Evolutionary conservation across 2,888 invertebrate genomes (phyloP), one percentile per base, ranked within the genome.

Genomic region (Fragum fragum): DNA sequence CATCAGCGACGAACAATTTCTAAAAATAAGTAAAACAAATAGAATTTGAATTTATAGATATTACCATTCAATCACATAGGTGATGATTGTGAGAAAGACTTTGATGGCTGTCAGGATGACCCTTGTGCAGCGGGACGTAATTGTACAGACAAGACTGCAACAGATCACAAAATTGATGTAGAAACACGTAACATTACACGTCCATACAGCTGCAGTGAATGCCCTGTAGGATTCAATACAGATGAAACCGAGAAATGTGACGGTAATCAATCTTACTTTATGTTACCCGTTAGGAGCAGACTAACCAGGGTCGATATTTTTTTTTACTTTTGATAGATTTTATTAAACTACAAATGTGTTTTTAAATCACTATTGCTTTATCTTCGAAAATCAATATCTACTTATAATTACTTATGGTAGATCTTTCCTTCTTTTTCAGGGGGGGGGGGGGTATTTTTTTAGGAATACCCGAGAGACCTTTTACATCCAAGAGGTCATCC

Each of bases 1-100:
- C n/a, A n/a, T n/a, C n/a, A n/a, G n/a, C n/a, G n/a, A n/a, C n/a
- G n/a, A n/a, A n/a, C n/a, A n/a, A n/a, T n/a, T n/a, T n/a, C n/a
- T n/a, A n/a, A n/a, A n/a, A n/a, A n/a, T n/a, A n/a, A n/a, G n/a
- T n/a, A n/a, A n/a, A n/a, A n/a, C n/a, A n/a, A n/a, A n/a, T n/a
- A n/a, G n/a, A n/a, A n/a, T n/a, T n/a, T n/a, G n/a, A n/a, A n/a
- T n/a, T n/a, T n/a, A n/a, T n/a, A n/a, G n/a, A n/a, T n/a, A n/a
- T n/a, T n/a, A n/a, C n/a, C n/a, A n/a, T n/a, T n/a, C n/a, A n/a
- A n/a, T n/a, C 18, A 26, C 42, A 3, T n/a, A 66, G 66, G 66
- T 66, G 66, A 39, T 66, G 36, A 63, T 32, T 63, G 63, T 63
- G 63, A 63, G 36, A 32, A 16, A 2, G 63, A 63, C 36, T 63